Evolutionary conservation across 2,797 vertebrate species (phyloP).

Genomic region (Mormyrops boulengeri): DNA sequence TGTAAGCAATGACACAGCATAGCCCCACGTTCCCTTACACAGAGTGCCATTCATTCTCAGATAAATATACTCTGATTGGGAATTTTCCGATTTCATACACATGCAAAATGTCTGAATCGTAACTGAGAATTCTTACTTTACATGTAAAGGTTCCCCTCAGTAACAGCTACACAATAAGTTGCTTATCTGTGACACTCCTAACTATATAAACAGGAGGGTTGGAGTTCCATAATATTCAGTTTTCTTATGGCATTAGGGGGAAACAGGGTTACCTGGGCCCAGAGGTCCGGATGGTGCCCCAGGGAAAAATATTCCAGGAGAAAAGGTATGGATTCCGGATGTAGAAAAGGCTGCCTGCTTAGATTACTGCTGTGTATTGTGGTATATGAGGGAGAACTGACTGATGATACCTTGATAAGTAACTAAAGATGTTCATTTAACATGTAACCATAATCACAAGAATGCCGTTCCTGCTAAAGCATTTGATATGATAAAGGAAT

Average conservation of each 20-base stretch:
- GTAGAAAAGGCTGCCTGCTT: background rate
- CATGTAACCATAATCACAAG: background rate
- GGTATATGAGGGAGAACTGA: background rate
- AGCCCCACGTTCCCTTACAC: background rate
- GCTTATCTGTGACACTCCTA: background rate
- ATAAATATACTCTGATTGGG: background rate
- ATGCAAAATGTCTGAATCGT: background rate
- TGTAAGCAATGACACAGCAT: background rate
- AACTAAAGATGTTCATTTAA: background rate
- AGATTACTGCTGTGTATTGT: background rate
- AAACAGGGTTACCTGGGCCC: conserved; percentile 64
- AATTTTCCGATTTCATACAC: background rate
- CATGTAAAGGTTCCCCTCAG: background rate
- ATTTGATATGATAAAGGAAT: background rate
- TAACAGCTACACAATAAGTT: background rate
- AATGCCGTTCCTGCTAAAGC: background rate
- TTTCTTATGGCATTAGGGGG: conserved; percentile 56
- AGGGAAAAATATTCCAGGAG: conserved; percentile 65
- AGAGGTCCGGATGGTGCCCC: conserved; percentile 62
- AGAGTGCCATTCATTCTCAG: background rate
- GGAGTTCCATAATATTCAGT: background rate
- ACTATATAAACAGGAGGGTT: background rate
- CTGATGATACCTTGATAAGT: background rate
- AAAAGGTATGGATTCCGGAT: conserved; percentile 60
- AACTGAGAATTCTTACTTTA: background rate